Evolutionary conservation across 2,113 vertebrate genomes (phyloP).

Genomic region (Calidris pygmaea): DNA sequence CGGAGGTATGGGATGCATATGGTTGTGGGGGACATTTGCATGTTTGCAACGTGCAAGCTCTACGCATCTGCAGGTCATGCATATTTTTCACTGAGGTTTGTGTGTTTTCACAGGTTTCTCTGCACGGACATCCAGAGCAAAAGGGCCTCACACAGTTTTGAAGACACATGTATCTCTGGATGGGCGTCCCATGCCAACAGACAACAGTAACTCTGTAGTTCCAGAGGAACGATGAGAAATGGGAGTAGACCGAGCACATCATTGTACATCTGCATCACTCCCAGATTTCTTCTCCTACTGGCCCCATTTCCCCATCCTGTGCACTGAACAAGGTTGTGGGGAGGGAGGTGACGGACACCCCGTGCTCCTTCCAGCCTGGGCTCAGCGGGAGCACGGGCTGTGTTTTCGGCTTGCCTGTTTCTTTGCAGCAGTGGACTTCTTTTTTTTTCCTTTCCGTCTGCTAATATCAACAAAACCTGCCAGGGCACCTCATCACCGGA

Average conservation of each 20-base stretch:
- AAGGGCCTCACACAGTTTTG: not conserved
- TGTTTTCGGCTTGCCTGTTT: not conserved
- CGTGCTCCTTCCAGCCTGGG: not conserved
- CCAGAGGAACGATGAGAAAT: not conserved
- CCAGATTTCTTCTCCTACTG: conserved; percentile 7
- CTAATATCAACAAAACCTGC: conserved; percentile 45
- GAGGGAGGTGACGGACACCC: not conserved
- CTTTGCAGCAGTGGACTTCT: not conserved
- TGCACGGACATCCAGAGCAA: not conserved
- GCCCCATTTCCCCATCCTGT: not conserved
- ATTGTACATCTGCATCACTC: not conserved
- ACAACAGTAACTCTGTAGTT: not conserved
- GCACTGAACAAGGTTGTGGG: not conserved
- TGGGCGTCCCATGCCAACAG: not conserved
- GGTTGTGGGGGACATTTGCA: not conserved
- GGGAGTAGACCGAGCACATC: not conserved
- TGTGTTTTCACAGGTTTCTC: not conserved
- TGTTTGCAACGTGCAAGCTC: not conserved
- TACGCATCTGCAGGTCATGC: not conserved
- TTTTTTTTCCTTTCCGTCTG: not conserved
- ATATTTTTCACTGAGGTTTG: not conserved
- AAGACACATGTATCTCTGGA: not conserved
- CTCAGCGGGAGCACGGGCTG: not conserved
- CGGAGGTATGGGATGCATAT: fast-evolving
- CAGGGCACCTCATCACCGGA: not conserved